These are phyloP conservation scores for Tetrapedia diversipes DNA, from an alignment of 2,888 invertebrate genomes.

Conservation along the genomic window DNA sequence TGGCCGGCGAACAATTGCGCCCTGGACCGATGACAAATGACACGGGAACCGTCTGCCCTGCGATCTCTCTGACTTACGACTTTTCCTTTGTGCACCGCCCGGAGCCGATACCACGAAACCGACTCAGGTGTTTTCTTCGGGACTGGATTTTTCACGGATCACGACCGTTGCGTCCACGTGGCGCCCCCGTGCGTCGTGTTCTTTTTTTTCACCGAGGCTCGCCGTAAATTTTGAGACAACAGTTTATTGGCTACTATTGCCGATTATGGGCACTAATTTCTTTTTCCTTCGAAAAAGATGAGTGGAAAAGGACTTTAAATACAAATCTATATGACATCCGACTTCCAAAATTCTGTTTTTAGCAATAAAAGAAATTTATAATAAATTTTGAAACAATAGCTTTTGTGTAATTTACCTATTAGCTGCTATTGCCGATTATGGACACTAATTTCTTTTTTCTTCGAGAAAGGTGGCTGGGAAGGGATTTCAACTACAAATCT, in stretches of 20 bases:
- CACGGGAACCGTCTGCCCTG: slow-evolving; percentile 69
- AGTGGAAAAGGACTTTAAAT: no score
- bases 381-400: no score
- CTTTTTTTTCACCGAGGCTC: not conserved
- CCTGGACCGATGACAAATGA: slow-evolving; percentile 80
- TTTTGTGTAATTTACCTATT: no score
- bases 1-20: slow-evolving; percentile 75
- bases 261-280: no score
- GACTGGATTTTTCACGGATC: slow-evolving; percentile 59
- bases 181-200: not conserved
- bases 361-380: no score
- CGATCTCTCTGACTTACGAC: slow-evolving; percentile 71
- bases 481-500: no score
- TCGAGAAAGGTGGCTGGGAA: no score
- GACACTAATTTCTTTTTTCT: no score
- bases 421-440: no score
- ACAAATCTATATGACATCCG: no score
- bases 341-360: no score
- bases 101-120: slow-evolving; percentile 60
- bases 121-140: slow-evolving; percentile 70
- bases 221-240: not conserved
- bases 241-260: not conserved
- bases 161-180: slow-evolving; percentile 16
- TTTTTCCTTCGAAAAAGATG: no score
- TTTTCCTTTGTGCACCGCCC: slow-evolving; percentile 66